A percentile compares a stretch with the other conserved stretches of the same genome.
Evolutionary conservation across 2,113 vertebrate genomes (phyloP).

Genomic region (Meriones unguiculatus): DNA sequence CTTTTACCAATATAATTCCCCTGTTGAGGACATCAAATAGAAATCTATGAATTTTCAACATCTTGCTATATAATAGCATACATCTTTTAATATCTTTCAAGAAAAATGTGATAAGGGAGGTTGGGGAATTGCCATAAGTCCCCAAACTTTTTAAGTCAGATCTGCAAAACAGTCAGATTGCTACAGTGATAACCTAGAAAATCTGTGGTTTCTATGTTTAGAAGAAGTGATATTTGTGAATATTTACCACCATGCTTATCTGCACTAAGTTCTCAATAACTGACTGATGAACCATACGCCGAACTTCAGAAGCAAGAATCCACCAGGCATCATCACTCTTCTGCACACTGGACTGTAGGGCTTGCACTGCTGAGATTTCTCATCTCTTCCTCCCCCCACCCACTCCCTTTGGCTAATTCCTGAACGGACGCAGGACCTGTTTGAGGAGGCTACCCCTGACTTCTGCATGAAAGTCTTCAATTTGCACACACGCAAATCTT

Average conservation of each 20-base stretch:
- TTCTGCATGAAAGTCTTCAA: rapidly evolving
- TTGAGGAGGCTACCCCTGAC: too few relatives aligned
- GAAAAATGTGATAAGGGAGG: neutral
- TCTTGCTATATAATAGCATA: too few relatives aligned
- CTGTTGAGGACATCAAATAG: neutral
- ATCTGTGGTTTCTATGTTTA: neutral
- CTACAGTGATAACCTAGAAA: neutral
- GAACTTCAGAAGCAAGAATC: neutral
- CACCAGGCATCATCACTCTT: rapidly evolving
- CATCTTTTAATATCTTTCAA: neutral
- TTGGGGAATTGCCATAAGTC: neutral
- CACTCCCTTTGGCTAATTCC: neutral
- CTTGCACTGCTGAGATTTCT: neutral
- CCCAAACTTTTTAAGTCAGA: neutral
- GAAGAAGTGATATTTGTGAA: neutral
- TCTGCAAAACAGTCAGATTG: neutral
- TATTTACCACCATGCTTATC: neutral
- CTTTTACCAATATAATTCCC: neutral
- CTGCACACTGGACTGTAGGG: rapidly evolving
- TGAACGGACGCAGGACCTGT: too few relatives aligned
- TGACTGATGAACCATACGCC: too few relatives aligned
- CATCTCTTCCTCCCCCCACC: rapidly evolving
- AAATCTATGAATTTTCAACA: neutral
- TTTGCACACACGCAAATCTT: neutral
- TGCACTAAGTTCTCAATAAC: neutral